These are phyloP conservation scores for Erebia palarica DNA, from an alignment of 2,888 invertebrate genomes.

Conservation along the genomic window DNA sequence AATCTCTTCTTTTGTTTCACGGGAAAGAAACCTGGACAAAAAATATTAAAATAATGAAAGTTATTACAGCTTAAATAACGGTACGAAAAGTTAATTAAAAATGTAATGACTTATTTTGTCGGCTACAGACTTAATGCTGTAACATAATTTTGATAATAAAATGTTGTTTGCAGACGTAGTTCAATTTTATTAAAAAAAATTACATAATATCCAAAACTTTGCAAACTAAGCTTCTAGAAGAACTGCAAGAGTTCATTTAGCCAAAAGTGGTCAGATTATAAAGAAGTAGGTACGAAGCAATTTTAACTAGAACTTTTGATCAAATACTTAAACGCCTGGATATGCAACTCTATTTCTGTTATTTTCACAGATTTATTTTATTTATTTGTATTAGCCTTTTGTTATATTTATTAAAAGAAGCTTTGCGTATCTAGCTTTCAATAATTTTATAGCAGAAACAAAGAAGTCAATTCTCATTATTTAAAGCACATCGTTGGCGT, in stretches of 20 bases:
- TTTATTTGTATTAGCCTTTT: neutral
- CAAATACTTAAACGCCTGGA: neutral
- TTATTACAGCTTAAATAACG: slow-evolving; percentile 31
- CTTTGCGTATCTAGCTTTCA: neutral
- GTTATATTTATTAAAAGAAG: neutral
- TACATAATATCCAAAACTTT: neutral
- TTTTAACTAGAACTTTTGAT: neutral
- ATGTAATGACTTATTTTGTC: slow-evolving; percentile 30
- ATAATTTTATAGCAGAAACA: neutral
- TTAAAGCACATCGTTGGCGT: slow-evolving; percentile 8
- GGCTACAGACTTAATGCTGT: slow-evolving; percentile 24
- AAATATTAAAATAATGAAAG: slow-evolving; percentile 36
- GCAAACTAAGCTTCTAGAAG: neutral
- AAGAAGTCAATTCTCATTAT: neutral
- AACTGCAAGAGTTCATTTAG: too few species aligned
- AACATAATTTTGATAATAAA: slow-evolving; percentile 17
- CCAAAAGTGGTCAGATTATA: neutral
- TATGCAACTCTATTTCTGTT: too few species aligned
- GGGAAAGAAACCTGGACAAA: slow-evolving; percentile 28
- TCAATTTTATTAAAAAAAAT: slow-evolving; percentile 14
- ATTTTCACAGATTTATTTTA: too few species aligned
- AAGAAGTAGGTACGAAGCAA: neutral
- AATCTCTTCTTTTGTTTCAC: slow-evolving; percentile 34
- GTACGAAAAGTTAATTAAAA: slow-evolving; percentile 37
- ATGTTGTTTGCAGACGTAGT: slow-evolving; percentile 2